phyloP scores from a whole-genome alignment of 2,113 vertebrate genomes.

The Proteles cristata region DNA sequence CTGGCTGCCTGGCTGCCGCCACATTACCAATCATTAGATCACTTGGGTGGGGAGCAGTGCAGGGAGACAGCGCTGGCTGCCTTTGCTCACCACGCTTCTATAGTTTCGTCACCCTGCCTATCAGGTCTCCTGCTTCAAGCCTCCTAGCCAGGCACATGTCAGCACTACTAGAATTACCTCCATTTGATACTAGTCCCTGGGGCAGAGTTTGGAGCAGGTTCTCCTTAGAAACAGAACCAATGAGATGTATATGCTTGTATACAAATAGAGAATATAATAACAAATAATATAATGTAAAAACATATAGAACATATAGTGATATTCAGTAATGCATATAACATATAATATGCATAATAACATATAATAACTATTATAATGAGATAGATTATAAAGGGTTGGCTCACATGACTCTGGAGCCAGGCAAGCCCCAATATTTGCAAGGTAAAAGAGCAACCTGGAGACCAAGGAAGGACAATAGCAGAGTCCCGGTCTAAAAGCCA shows the following conservation, averaged over 20 bases:
- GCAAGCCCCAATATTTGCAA: not conserved
- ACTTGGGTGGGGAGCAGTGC: no score
- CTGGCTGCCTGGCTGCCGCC: not conserved
- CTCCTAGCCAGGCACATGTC: not conserved
- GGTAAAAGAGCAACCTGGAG: not conserved
- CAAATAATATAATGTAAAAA: not conserved
- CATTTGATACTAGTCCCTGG: not conserved
- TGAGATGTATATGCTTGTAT: not conserved
- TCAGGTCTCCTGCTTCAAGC: not conserved
- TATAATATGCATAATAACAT: not conserved
- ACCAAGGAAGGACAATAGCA: not conserved
- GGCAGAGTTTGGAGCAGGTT: not conserved
- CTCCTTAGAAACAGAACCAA: not conserved
- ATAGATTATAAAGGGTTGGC: not conserved
- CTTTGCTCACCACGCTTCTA: not conserved
- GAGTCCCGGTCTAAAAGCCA: not conserved
- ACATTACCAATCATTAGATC: not conserved
- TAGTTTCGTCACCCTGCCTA: not conserved
- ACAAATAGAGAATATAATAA: not conserved
- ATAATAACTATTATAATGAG: not conserved
- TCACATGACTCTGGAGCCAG: not conserved
- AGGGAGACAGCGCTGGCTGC: not conserved
- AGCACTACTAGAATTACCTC: not conserved
- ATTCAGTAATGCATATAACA: not conserved
- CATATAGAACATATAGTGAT: not conserved